These are phyloP conservation scores for Stenopsyche tienmushanensis DNA, from an alignment of 1,140 invertebrate genomes.

Conservation along the genomic window DNA sequence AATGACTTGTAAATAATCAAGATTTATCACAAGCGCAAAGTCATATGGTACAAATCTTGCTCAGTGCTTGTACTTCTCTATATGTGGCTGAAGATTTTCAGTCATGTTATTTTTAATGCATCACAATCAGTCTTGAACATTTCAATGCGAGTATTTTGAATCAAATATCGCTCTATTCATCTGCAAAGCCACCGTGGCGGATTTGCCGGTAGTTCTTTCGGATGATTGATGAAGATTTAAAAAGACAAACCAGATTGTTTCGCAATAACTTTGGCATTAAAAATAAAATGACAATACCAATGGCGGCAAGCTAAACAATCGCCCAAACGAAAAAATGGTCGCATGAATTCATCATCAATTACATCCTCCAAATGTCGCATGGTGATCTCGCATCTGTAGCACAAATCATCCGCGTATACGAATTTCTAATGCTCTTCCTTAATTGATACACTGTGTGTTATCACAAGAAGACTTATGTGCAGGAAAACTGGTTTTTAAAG, in stretches of 20 bases:
- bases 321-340: constrained; percentile 1
- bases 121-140: not conserved
- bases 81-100: no score
- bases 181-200: no score
- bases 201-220: no score
- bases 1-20: constrained; percentile 16
- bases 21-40: constrained; percentile 1
- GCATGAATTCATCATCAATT: constrained; percentile 7
- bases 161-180: not conserved
- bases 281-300: constrained; percentile 5
- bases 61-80: no score
- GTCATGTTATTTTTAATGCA: not conserved
- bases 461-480: no score
- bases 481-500: constrained; percentile 15
- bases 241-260: not conserved
- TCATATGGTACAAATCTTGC: no score
- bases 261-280: no score
- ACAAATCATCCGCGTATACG: no score
- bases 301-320: constrained; percentile 1
- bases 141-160: not conserved
- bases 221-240: not conserved
- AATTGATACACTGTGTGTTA: no score
- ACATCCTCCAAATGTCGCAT: constrained; percentile 7
- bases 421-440: no score
- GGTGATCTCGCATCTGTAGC: constrained; percentile 1